These are phyloP conservation scores for Falco concolor DNA, from an alignment of 2,797 vertebrate genomes.

Conservation along the genomic window DNA sequence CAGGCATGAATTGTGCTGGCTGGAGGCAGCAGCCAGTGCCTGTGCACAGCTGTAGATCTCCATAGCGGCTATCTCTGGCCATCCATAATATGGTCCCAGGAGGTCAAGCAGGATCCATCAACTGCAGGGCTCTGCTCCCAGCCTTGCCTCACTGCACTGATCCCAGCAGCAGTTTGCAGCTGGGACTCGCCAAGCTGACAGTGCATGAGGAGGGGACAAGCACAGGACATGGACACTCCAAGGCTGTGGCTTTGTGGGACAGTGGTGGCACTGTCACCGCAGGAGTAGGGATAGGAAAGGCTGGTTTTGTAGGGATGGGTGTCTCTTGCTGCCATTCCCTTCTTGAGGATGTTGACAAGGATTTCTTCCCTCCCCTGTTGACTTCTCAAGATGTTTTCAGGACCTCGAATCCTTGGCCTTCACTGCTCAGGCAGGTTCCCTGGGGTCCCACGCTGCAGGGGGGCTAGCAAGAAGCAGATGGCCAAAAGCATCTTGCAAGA, in stretches of 20 bases:
- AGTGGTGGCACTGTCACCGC: rapidly evolving
- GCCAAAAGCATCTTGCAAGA: not conserved
- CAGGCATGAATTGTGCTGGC: not conserved
- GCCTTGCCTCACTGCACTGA: too few relatives aligned
- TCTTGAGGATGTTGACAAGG: not conserved
- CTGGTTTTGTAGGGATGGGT: too few relatives aligned
- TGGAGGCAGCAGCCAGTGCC: not conserved
- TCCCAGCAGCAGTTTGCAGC: not conserved
- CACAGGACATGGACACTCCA: rapidly evolving
- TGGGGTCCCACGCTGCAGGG: not conserved
- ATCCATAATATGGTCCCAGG: too few relatives aligned
- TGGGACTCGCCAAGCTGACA: not conserved
- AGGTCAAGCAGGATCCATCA: not conserved
- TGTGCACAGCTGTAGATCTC: not conserved
- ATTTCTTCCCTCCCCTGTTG: not conserved
- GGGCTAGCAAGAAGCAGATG: not conserved
- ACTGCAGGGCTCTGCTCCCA: not conserved
- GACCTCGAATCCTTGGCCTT: not conserved
- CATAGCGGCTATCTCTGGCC: rapidly evolving
- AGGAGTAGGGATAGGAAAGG: not conserved
- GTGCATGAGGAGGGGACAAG: not conserved
- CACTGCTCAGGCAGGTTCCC: not conserved
- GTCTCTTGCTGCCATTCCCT: not conserved
- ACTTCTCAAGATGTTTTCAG: not conserved
- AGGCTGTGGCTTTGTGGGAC: not conserved